These are phyloP conservation scores for Zosterops hypoxanthus DNA, from an alignment of 2,113 vertebrate species.

Conservation along the genomic window DNA sequence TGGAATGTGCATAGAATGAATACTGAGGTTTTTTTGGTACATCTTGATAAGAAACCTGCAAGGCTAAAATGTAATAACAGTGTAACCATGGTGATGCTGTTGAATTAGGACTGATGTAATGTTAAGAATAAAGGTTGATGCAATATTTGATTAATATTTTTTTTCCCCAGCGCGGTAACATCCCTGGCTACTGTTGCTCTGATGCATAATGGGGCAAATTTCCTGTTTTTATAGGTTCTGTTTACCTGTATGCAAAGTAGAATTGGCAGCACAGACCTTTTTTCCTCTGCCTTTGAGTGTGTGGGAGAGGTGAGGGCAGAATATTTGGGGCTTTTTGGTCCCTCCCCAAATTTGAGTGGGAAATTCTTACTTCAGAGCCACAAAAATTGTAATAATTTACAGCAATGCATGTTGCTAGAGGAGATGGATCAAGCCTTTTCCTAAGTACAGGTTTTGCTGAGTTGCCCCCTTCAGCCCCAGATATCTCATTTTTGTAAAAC, in stretches of 20 bases:
- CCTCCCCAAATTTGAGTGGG: neutral
- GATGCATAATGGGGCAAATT: neutral
- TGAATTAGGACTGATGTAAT: neutral
- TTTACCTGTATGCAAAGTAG: neutral
- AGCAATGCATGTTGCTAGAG: neutral
- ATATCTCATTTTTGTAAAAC: neutral
- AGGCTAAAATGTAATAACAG: neutral
- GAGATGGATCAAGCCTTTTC: neutral
- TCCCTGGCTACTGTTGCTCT: neutral
- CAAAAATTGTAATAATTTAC: neutral
- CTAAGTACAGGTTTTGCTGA: neutral
- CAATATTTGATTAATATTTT: neutral
- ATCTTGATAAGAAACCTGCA: neutral
- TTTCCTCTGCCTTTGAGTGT: neutral
- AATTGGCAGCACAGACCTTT: neutral
- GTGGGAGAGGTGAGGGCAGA: neutral
- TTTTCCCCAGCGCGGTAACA: neutral
- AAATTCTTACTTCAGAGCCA: neutral
- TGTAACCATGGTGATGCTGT: slow-evolving; percentile 39
- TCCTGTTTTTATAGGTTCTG: neutral
- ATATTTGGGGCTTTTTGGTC: neutral
- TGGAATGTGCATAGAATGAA: neutral
- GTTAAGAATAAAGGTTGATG: neutral
- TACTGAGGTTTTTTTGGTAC: neutral
- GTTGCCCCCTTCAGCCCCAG: neutral